Conservation (phyloP, 2,113 vertebrate genomes). For the Lucifuga dentata region DNA sequence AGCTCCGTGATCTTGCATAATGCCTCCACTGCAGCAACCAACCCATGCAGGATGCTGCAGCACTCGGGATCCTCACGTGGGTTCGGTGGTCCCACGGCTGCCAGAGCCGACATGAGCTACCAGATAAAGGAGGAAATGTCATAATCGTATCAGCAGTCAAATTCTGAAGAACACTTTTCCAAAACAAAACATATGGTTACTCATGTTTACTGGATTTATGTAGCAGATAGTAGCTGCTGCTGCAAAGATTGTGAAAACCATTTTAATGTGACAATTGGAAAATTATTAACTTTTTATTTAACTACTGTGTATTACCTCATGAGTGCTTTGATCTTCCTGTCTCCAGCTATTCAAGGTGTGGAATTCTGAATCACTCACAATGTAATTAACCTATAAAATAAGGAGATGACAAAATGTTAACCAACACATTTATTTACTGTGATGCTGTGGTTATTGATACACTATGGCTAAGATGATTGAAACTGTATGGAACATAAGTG, state of each 20-base stretch:
- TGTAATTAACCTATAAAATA: constrained; percentile 91
- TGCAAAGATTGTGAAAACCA: neutral
- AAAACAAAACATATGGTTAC: neutral
- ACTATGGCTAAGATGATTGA: neutral
- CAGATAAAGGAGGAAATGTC: neutral
- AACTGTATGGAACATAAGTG: no score
- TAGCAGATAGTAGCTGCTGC: neutral
- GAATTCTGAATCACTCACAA: constrained; percentile 97
- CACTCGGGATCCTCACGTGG: constrained; percentile 95
- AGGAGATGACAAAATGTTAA: constrained; percentile 3
- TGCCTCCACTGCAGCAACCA: constrained; percentile 93
- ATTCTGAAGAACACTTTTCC: neutral
- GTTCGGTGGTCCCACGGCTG: constrained; percentile 94
- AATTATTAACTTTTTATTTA: neutral
- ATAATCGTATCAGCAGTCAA: neutral
- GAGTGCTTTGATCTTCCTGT: constrained; percentile 94
- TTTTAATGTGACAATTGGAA: neutral
- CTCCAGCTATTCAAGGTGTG: constrained; percentile 97
- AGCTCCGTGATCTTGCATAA: constrained; percentile 96
- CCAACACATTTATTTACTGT: no score
- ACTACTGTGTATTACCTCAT: constrained; percentile 85
- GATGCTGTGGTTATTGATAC: no score
- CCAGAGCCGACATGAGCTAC: constrained; percentile 94
- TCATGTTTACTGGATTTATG: neutral
- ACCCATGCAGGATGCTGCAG: constrained; percentile 96